These are phyloP conservation scores for Glyptemys insculpta DNA, from an alignment of 2,797 vertebrate genomes.

Conservation along the genomic window DNA sequence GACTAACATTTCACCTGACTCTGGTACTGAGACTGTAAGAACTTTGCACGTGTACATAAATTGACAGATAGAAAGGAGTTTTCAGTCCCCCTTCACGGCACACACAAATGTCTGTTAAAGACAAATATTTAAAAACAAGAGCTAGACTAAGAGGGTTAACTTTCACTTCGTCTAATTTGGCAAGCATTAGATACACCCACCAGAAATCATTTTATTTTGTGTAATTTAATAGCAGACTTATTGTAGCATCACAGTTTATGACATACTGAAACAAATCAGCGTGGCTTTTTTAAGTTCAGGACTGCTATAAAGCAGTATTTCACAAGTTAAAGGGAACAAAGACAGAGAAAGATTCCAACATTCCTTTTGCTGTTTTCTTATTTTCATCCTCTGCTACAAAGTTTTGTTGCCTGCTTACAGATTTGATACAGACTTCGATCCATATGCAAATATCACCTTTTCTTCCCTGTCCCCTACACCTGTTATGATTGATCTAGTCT, in stretches of 20 bases:
- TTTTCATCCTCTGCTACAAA: conserved; percentile 72
- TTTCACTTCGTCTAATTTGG: conserved; percentile 83
- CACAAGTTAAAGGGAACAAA: conserved; percentile 63
- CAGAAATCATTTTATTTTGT: conserved; percentile 82
- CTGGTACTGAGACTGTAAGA: conserved; percentile 71
- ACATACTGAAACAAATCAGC: conserved; percentile 70
- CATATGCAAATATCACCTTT: conserved; percentile 54
- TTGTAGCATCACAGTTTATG: conserved; percentile 75
- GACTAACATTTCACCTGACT: not conserved
- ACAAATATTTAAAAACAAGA: conserved; percentile 87
- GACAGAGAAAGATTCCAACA: conserved; percentile 40
- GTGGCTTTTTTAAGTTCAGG: conserved; percentile 66
- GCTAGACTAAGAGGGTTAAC: conserved; percentile 82
- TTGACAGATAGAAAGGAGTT: conserved; percentile 84
- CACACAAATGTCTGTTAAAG: conserved; percentile 83
- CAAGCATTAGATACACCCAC: conserved; percentile 80
- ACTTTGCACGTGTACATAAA: conserved; percentile 73
- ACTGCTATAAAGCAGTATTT: conserved; percentile 66
- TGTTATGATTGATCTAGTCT: conserved; percentile 50
- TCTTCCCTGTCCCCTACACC: conserved; percentile 10
- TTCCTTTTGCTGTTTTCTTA: conserved; percentile 37
- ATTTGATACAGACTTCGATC: conserved; percentile 44
- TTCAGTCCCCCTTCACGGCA: conserved; percentile 78
- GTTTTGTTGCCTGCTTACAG: conserved; percentile 51
- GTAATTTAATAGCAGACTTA: conserved; percentile 81